Base-by-base conservation (phyloP, 2,113 vertebrate species). In the Callaeas wilsoni region DNA sequence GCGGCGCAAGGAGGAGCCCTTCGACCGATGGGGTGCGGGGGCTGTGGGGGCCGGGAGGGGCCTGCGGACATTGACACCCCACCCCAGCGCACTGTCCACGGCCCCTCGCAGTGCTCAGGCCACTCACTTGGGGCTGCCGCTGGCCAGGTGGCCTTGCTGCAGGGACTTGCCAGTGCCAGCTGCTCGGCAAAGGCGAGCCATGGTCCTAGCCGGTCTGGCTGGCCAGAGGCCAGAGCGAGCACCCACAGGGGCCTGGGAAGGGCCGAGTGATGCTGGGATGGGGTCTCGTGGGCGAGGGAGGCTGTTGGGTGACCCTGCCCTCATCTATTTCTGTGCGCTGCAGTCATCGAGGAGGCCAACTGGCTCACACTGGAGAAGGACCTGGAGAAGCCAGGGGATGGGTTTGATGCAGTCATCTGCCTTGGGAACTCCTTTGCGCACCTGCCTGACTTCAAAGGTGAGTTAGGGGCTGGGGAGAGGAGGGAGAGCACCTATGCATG, bases 341-440 rank as follows among this genome's bases (percentile, higher is more conserved):
- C 93, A 99, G 99, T 99, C 78, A 99, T 99, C 8, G 99, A 99
- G 91, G 99, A 99, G 90, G 99, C 99, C 93, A 99, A 99, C 98
- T 99, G 99, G 99, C 98, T 99, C 82, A 98, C 99, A 0, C 96
- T 99, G 83, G 26, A 98, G 39, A 98, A 98, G 30, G 99, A 99
- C 74, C 83, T 99, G 83, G 97, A 98, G 77, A 99, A 98, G 96
- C 98, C 98, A 10, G 99, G 97, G 9, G 90, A 96, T 0, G 99
- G 99, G 29, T 99, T 99, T 60, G 99, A 99, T 27, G 99, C 99
- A 0, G 99, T 99, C 65, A 99, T 99, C 95, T 99, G 99, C 97
- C 98, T 99, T 6, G 99, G 99, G 42, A 99, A 99, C 97, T 99
- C 99, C 12, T 99, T 99, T 13, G 99, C 99, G 1, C 99, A 99